Conservation (phyloP, 2,888 invertebrate genomes). For the Platycheirus albimanus region DNA sequence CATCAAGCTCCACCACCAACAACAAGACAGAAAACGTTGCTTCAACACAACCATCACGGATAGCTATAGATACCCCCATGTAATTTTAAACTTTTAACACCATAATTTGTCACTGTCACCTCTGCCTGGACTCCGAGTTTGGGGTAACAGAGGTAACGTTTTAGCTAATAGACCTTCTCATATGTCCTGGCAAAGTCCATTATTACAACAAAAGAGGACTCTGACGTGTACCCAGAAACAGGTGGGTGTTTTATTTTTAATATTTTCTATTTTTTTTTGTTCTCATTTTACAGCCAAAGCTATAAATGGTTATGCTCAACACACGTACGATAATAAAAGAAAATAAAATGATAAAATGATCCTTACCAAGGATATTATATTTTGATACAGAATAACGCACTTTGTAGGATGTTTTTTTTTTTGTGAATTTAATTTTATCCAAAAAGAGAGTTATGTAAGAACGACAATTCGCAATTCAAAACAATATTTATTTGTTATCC, state of each 20-base stretch:
- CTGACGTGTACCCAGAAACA: constrained; percentile 40
- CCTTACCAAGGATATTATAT: constrained; percentile 12
- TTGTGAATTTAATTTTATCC: no score
- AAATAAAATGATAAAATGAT: background rate
- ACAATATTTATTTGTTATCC: background rate
- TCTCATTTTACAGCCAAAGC: constrained; percentile 6
- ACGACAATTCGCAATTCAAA: constrained; percentile 36
- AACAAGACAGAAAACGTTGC: constrained; percentile 14
- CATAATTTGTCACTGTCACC: constrained; percentile 61
- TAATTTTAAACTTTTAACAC: constrained; percentile 51
- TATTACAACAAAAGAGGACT: constrained; percentile 6
- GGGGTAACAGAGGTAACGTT: constrained; percentile 25
- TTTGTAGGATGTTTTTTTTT: background rate
- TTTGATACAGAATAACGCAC: constrained; percentile 12
- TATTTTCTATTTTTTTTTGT: constrained; percentile 7
- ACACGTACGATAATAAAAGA: no score
- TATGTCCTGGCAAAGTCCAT: constrained; percentile 12
- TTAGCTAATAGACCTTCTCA: constrained; percentile 35
- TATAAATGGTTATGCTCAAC: constrained; percentile 52
- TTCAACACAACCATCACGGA: background rate
- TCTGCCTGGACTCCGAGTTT: background rate
- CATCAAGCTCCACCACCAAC: constrained; percentile 7
- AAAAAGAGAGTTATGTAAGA: constrained; percentile 62
- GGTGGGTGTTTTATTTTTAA: constrained; percentile 54
- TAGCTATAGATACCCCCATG: background rate